These are phyloP conservation scores for Drosophila elegans DNA, from an alignment of 1,140 invertebrate species.

Conservation along the genomic window DNA sequence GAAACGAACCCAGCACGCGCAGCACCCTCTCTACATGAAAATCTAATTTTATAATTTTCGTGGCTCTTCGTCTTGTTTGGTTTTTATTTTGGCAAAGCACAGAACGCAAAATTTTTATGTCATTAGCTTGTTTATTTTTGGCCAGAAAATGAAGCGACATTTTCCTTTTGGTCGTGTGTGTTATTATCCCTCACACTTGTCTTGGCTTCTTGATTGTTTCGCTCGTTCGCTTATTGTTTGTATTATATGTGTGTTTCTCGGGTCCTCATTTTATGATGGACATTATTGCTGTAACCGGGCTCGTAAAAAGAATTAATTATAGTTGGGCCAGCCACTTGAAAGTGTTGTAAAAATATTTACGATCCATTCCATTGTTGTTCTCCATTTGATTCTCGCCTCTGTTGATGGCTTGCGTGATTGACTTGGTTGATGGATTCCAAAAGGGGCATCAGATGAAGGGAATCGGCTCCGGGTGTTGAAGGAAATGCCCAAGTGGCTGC, in stretches of 20 bases:
- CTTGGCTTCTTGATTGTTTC: conserved; percentile 43
- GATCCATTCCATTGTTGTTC: conserved; percentile 20
- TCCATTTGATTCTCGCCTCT: conserved; percentile 15
- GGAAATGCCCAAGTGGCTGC: conserved; percentile 11
- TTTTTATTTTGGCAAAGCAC: conserved; percentile 33
- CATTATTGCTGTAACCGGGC: conserved; percentile 58
- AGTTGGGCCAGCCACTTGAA: conserved; percentile 44
- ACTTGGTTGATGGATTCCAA: not conserved
- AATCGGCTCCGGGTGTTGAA: not conserved
- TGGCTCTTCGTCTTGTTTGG: conserved; percentile 21
- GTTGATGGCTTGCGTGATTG: conserved; percentile 29
- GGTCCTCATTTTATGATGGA: conserved; percentile 47
- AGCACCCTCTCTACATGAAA: conserved; percentile 12
- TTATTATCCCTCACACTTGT: conserved; percentile 58
- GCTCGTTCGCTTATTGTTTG: conserved; percentile 44
- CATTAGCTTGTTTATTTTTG: conserved; percentile 69
- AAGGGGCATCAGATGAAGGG: not conserved
- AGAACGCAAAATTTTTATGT: conserved; percentile 47
- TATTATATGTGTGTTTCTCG: conserved; percentile 23
- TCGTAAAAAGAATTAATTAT: conserved; percentile 73
- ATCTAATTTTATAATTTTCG: conserved; percentile 59
- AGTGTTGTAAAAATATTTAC: conserved; percentile 64
- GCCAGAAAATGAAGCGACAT: conserved; percentile 54
- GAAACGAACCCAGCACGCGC: conserved; percentile 44
- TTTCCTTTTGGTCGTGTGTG: conserved; percentile 37